Evolutionary conservation across 1,140 invertebrate genomes (phyloP).

Genomic region (Drosophila grimshawi): DNA sequence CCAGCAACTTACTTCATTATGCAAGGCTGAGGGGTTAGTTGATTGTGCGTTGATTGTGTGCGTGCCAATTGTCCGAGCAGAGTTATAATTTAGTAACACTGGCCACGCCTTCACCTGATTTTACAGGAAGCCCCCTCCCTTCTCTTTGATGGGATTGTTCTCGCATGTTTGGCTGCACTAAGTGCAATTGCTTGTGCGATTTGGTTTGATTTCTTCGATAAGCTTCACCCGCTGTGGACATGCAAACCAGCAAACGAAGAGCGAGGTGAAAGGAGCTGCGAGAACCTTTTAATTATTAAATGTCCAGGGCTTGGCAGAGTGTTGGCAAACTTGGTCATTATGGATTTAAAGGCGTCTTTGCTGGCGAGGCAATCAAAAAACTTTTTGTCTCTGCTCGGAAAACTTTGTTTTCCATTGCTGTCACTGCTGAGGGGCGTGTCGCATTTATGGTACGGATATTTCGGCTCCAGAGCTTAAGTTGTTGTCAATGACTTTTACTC

Average conservation of each 20-base stretch:
- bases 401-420: conserved; percentile 52
- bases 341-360: conserved; percentile 17
- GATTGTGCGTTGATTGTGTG: conserved; percentile 38
- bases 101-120: conserved; percentile 25
- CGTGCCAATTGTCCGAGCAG: conserved; percentile 20
- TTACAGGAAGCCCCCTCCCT: no score
- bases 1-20: conserved; percentile 5
- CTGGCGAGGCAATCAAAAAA: conserved; percentile 60
- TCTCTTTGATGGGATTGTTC: neutral
- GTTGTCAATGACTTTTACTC: conserved; percentile 74
- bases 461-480: conserved; percentile 41
- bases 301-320: conserved; percentile 23
- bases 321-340: conserved; percentile 71
- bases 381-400: conserved; percentile 44
- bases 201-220: conserved; percentile 49
- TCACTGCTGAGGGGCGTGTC: conserved; percentile 59
- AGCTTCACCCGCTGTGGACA: conserved; percentile 34
- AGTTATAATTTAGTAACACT: conserved; percentile 32
- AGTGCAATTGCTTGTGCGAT: conserved; percentile 59
- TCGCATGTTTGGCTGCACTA: conserved; percentile 75
- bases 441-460: conserved; percentile 5
- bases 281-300: conserved; percentile 72
- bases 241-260: conserved; percentile 56
- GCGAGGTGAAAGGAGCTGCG: neutral
- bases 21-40: conserved; percentile 13